Evolutionary conservation across 2,888 invertebrate genomes (phyloP), one percentile per base, ranked within the genome.

Genomic region (Cancer borealis): DNA sequence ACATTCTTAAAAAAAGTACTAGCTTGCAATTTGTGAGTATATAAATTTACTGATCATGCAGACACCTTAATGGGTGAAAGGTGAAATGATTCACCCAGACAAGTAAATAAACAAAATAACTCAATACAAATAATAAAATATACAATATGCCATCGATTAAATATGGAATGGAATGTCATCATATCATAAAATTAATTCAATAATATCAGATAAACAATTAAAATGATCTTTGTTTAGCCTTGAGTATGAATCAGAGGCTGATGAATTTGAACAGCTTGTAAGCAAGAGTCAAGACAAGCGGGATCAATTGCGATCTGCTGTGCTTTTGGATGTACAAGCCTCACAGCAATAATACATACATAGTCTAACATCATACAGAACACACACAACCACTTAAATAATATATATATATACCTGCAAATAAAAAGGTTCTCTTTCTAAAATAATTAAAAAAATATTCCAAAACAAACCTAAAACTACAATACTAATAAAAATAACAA

Each of bases 91-190:
- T 60, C 17, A 60, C 73, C 73, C 73, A n/a, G 1, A 79, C 30
- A 30, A 79, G 26, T 26, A 12, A 84, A 39, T 84, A 14, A 84
- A 39, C 84, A 39, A 84, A 39, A 84, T n/a, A 84, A 39, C 30
- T 39, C 14, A 10, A 30, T 3, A 39, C n/a, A 66, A 5, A 66
- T 39, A 12, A 84, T 14, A 39, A 30, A 39, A 84, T 4, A 84
- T 84, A 84, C 39, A 84, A 14, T 84, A 73, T 73, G 26, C 26
- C 10, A 26, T 73, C 26, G n/a, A 73, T n/a, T 73, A 73, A 10
- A 84, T 84, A 84, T 84, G 84, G 84, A 84, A 84, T 84, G 84
- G 84, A 84, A 84, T 84, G 84, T 84, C 84, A 84, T 84, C 3
- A 84, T 14, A 84, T 39, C 84, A 84, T 39, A 84, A 84, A 10